Conservation (phyloP, 2,113 vertebrate species). For the Lophius piscatorius region DNA sequence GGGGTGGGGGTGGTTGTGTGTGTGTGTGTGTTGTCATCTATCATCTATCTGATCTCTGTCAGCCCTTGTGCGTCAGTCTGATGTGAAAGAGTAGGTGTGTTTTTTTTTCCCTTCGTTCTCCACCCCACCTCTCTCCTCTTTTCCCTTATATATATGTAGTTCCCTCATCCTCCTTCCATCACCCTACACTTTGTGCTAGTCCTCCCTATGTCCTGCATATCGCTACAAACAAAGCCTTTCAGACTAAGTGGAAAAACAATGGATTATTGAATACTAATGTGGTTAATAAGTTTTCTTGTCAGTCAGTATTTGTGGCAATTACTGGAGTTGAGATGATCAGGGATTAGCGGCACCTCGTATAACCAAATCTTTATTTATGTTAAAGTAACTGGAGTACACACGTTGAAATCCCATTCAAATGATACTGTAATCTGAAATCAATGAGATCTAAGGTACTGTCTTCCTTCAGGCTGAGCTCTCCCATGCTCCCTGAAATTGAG, state of each 20-base stretch:
- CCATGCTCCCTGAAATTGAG: conserved; percentile 29
- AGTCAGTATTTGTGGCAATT: conserved; percentile 22
- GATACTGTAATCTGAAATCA: conserved; percentile 62
- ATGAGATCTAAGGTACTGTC: conserved; percentile 24
- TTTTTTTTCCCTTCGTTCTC: conserved; percentile 2
- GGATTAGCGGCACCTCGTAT: conserved; percentile 25
- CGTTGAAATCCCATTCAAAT: conserved; percentile 51
- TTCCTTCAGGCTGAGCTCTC: conserved; percentile 33
- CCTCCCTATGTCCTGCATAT: conserved; percentile 8
- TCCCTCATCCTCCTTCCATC: conserved; percentile 39
- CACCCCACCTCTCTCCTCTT: conserved; percentile 19
- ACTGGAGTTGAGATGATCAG: conserved; percentile 34
- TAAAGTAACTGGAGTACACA: conserved; percentile 38
- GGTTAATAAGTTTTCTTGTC: conserved; percentile 54
- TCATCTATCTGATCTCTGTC: conserved; percentile 78
- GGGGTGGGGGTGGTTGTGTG: conserved; percentile 17
- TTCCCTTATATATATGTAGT: conserved; percentile 10
- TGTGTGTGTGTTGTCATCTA: conserved; percentile 66
- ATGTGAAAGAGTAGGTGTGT: conserved; percentile 75
- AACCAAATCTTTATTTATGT: conserved; percentile 30
- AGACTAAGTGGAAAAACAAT: conserved; percentile 25
- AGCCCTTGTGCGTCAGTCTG: conserved; percentile 79
- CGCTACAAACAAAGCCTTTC: conserved; percentile 19
- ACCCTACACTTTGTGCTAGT: conserved; percentile 30
- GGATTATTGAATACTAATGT: conserved; percentile 21